Percentiles rank a stretch among this genome's conserved stretches.
phyloP scores from a whole-genome alignment of 2,797 vertebrate species.

The Eulemur albifrons region DNA sequence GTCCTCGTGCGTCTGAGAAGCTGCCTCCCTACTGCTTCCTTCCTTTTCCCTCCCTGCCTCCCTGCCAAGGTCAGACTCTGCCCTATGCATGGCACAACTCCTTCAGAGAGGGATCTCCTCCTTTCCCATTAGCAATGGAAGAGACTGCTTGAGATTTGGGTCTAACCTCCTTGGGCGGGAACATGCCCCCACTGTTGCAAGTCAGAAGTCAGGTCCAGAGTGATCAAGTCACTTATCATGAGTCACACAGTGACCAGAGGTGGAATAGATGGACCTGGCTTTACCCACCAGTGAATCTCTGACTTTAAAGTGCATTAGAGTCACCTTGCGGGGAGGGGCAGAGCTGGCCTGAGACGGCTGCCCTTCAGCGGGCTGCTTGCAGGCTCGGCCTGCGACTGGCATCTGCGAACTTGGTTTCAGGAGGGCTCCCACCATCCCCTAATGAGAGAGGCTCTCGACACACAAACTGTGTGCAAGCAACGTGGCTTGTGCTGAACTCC shows the following conservation, averaged over 20 bases:
- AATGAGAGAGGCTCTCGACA: rapidly evolving
- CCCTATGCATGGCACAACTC: rapidly evolving
- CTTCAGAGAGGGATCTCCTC: not conserved
- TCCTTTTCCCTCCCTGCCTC: not conserved
- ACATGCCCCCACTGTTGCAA: not conserved
- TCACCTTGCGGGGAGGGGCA: not conserved
- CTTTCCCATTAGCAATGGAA: not conserved
- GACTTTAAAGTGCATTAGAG: rapidly evolving
- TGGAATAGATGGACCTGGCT: not conserved
- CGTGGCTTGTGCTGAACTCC: not conserved
- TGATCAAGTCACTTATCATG: not conserved
- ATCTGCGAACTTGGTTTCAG: rapidly evolving
- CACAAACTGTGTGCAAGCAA: not conserved
- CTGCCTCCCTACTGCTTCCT: not conserved
- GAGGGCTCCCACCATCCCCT: not conserved
- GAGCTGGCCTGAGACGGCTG: not conserved
- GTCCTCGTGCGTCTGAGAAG: rapidly evolving
- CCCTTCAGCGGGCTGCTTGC: not conserved
- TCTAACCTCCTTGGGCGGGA: not conserved
- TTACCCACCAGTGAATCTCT: not conserved
- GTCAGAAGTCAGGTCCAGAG: not conserved
- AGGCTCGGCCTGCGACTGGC: not conserved
- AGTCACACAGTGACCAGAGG: not conserved
- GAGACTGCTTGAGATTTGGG: not conserved
- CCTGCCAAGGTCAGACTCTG: not conserved